Evolutionary conservation across 2,888 invertebrate species (phyloP).

Genomic region (Melangyna quadrimaculata): DNA sequence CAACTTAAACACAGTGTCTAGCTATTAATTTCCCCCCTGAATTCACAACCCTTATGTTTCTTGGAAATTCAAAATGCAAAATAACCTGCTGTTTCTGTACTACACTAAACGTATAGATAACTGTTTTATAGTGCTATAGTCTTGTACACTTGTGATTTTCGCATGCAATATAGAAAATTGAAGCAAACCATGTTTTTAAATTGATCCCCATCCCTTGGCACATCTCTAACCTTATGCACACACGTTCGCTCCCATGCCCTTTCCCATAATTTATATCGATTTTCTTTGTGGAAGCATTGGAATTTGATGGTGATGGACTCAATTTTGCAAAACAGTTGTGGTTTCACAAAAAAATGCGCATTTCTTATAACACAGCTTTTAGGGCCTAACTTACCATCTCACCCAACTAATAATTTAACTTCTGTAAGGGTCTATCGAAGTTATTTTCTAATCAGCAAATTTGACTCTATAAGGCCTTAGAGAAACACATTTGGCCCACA

Average conservation of each 20-base stretch:
- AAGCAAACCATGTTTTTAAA: not conserved
- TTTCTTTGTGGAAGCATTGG: not conserved
- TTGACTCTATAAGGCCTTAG: no score
- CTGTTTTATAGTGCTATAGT: not conserved
- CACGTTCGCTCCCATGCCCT: not conserved
- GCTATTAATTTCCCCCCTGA: not conserved
- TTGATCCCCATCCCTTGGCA: not conserved
- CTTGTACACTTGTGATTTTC: constrained; percentile 40
- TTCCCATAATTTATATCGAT: constrained; percentile 1
- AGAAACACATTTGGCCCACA: no score
- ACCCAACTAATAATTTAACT: no score
- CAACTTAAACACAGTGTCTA: constrained; percentile 9
- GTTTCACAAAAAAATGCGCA: not conserved
- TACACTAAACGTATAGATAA: not conserved
- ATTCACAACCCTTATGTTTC: not conserved
- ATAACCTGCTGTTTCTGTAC: not conserved
- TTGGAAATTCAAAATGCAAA: not conserved
- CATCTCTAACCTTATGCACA: not conserved
- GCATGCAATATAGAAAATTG: constrained; percentile 13
- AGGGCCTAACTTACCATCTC: no score
- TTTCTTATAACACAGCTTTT: no score
- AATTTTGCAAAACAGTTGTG: not conserved
- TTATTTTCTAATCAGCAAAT: no score
- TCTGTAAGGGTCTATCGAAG: no score
- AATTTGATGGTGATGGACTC: not conserved